Evolutionary conservation across 2,797 vertebrate species (phyloP).

Genomic region (Cryptoblepharus egeriae): DNA sequence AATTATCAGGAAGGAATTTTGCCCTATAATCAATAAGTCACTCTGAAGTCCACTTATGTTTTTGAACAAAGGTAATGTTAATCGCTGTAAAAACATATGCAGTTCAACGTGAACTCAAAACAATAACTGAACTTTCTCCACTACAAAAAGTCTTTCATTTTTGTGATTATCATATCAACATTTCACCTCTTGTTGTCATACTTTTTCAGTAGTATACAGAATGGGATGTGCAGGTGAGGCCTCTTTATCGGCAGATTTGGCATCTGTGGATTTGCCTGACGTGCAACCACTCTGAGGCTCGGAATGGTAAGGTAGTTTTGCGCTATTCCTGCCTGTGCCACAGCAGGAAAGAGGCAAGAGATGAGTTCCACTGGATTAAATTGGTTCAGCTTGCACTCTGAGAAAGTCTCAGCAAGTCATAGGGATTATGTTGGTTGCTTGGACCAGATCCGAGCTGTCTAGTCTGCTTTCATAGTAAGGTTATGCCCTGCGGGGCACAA

Average conservation of each 20-base stretch:
- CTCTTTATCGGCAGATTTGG: no score
- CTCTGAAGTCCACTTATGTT: slow-evolving; percentile 55
- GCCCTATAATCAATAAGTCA: slow-evolving; percentile 65
- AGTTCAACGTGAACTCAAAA: slow-evolving; percentile 51
- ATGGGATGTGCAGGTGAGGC: slow-evolving; percentile 29
- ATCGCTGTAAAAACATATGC: slow-evolving; percentile 54
- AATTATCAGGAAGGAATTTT: slow-evolving; percentile 65
- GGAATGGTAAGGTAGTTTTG: no score
- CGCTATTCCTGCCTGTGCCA: no score
- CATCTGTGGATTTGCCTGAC: no score
- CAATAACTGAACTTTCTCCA: slow-evolving; percentile 39
- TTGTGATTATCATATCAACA: slow-evolving; percentile 55
- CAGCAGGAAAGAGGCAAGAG: no score
- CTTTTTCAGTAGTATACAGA: slow-evolving; percentile 46
- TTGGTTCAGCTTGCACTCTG: no score
- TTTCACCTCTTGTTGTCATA: slow-evolving; percentile 53
- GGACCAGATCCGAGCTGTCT: slow-evolving; percentile 10
- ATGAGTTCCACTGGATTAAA: no score
- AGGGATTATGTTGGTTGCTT: not conserved
- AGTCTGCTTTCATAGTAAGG: slow-evolving; percentile 2
- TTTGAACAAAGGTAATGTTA: slow-evolving; percentile 70
- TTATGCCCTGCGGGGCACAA: not conserved
- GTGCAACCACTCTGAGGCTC: no score
- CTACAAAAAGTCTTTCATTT: not conserved
- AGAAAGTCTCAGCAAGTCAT: not conserved